Evolutionary conservation across 2,113 vertebrate genomes (phyloP), one percentile per base, ranked within the genome.

Genomic region (Indicator maculatus): DNA sequence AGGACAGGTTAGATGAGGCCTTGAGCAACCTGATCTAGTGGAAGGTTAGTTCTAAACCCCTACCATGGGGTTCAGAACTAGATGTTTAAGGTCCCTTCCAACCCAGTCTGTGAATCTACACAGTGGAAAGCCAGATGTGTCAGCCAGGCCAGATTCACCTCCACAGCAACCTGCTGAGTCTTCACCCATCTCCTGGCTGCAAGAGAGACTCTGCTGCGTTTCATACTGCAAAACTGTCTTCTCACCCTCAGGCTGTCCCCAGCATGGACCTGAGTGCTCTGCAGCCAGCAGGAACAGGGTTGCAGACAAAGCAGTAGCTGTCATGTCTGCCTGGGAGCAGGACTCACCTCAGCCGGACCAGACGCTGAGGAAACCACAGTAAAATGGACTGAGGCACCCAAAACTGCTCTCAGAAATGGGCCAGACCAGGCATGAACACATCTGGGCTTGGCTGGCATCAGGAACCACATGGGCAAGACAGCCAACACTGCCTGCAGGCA

Each of bases 381-480:
- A 94, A 95, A 96, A 91, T 81, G 90, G 94, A 89, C 70, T 28
- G 55, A 93, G 76, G 70, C 77, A 95, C 69, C 50, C 81, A 89
- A 75, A 94, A 72, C 45, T 74, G 69, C 66, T 82, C 86, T 59
- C 91, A 95, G 90, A 95, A 95, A 93, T 71, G 91, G 85, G 93
- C 95, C 91, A 95, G 94, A 95, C 87, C 1, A 0, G 94, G 95
- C 93, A 95, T 24, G 93, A 96, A 95, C 94, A 96, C 93, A 95
- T 86, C 85, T 91, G 91, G 89, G 95, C 75, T 95, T 80, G 94
- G 91, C 84, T 56, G 90, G 95, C 95, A 39, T 82, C 89, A 92
- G 0, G 52, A 93, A 92, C 87, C 90, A 89, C 96, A 94, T 3
- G 85, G 92, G 71, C 93, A 64, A 85, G 86, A 71, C 72, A 74